Percentiles rank a stretch among this genome's conserved stretches.
Evolutionary conservation across 2,888 invertebrate species (phyloP).

Genomic region (Selenia dentaria): DNA sequence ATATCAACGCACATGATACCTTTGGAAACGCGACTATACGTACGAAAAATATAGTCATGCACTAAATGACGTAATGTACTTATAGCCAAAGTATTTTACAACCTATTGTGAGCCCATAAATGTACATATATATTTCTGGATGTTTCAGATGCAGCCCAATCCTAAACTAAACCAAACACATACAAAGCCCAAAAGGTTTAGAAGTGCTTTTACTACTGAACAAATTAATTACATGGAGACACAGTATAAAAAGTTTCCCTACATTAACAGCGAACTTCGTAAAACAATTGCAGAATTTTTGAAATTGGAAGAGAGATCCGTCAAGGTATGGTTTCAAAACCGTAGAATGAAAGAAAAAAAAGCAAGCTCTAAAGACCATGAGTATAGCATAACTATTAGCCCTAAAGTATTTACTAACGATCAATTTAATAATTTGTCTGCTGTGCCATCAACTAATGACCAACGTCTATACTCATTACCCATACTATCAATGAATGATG

Average conservation of each 20-base stretch:
- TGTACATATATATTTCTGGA: too few species aligned
- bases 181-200: conserved; percentile 54
- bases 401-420: conserved; percentile 41
- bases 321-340: conserved; percentile 95
- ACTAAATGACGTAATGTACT: too few species aligned
- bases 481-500: conserved; percentile 26
- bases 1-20: too few species aligned
- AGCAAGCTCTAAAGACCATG: conserved; percentile 57
- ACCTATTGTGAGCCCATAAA: too few species aligned
- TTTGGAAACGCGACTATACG: too few species aligned
- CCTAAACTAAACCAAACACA: conserved; percentile 10
- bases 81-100: too few species aligned
- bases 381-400: too few species aligned
- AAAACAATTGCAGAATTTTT: conserved; percentile 87
- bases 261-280: conserved; percentile 87
- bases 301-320: conserved; percentile 88
- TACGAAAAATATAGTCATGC: too few species aligned
- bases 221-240: conserved; percentile 90
- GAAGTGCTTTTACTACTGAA: conserved; percentile 90
- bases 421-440: conserved; percentile 45
- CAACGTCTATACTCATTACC: conserved; percentile 39
- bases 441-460: conserved; percentile 45
- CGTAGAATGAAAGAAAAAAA: conserved; percentile 90
- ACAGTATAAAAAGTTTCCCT: conserved; percentile 87
- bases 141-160: conserved; percentile 38